Base-by-base conservation (phyloP, 2,113 vertebrate species). In the Loxodonta africana region DNA sequence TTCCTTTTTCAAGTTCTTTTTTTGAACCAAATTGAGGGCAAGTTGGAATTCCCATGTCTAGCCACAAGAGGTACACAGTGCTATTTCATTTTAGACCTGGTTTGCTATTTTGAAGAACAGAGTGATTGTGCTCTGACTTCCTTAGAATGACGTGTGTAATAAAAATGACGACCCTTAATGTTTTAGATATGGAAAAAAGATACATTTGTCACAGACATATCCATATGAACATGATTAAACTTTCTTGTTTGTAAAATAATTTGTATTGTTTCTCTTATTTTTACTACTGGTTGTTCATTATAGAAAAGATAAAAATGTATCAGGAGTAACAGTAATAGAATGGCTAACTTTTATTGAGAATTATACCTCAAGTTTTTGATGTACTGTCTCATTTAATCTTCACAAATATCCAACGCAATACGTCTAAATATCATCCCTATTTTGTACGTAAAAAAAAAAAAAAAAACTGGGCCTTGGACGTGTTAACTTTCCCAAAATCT, bases 191-290 rank as follows among this genome's bases (percentile, higher is more conserved):
- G 12, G 8, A 28, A 62, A 89, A 89, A 71, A 48, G 48, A 94
- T 51, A n/a, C 25, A 80, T 94, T 83, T 80, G 7, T 6, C 33
- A 84, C 2, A n/a, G 37, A 65, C 1, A n/a, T 18, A 78, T 41
- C 37, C 9, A 78, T 37, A 85, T 37, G 4, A 62, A 53, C 9
- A 48, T 9, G 62, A 84, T 89, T 91, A 78, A 76, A 15, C 81
- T 62, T n/a, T 85, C 65, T 37, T 92, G 65, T n/a, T 89, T 96
- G 5, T 18, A 71, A 81, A 96, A 86, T 53, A 71, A 94, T 46
- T 20, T 91, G 28, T 46, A 83, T 76, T 60, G 30, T 28, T 92
- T 88, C 80, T 92, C 69, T 82, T 67, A 76, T 73, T 28, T 73
- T 81, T 71, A 78, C 33, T 81, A 83, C 77, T 77, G 21, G 5